Evolutionary conservation across 2,888 invertebrate genomes (phyloP).

Genomic region (Chorisops tibialis): DNA sequence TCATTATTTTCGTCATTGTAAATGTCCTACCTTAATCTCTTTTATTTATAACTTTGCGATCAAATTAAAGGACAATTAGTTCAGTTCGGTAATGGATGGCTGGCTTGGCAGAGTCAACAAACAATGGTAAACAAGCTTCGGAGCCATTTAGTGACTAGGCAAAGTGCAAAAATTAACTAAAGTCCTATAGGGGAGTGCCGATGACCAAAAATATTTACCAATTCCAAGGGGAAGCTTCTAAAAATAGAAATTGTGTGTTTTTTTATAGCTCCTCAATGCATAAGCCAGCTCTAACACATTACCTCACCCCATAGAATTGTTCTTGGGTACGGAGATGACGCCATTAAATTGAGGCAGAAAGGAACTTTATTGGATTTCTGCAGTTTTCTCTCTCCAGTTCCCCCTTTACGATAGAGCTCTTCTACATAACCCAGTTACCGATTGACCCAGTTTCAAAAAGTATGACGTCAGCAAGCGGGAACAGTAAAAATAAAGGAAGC

Average conservation of each 20-base stretch:
- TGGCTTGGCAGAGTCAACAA: neutral
- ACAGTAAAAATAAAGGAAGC: neutral
- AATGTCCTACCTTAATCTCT: neutral
- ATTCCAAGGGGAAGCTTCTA: neutral
- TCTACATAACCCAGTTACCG: constrained; percentile 23
- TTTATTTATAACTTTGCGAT: neutral
- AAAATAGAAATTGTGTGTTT: constrained; percentile 14
- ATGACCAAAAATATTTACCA: neutral
- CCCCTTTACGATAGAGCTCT: neutral
- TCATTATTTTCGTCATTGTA: too few species aligned
- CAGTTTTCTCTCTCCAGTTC: neutral
- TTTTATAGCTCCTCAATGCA: neutral
- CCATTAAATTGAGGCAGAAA: neutral
- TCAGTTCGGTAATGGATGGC: constrained; percentile 4
- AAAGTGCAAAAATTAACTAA: neutral
- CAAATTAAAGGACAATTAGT: constrained; percentile 11
- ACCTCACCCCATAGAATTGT: neutral
- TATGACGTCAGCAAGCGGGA: constrained; percentile 29
- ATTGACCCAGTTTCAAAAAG: constrained; percentile 25
- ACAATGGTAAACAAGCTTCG: neutral
- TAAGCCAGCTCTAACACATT: neutral
- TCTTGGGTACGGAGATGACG: neutral
- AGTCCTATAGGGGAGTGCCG: constrained; percentile 13
- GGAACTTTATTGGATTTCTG: neutral
- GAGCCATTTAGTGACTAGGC: neutral